These are phyloP conservation scores for Nyctalus aviator DNA, from an alignment of 2,797 vertebrate species.

Conservation along the genomic window DNA sequence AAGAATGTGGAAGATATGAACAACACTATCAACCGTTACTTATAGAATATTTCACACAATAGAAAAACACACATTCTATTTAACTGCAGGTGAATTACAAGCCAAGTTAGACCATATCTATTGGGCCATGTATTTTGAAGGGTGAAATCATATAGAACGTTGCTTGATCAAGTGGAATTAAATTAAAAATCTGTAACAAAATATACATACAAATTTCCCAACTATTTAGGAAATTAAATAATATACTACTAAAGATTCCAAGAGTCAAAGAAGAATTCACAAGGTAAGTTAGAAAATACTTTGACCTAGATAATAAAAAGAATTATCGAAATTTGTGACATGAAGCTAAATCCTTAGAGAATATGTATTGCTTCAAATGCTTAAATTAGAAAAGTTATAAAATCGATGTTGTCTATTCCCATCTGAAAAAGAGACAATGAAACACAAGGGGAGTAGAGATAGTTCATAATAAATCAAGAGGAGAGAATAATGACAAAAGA, in stretches of 20 bases:
- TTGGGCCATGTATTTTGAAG: neutral
- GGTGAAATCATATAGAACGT: neutral
- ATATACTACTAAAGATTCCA: neutral
- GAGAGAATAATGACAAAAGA: neutral
- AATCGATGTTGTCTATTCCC: neutral
- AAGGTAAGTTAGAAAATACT: neutral
- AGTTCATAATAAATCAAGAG: neutral
- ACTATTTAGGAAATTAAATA: slow-evolving; percentile 1
- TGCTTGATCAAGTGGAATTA: neutral
- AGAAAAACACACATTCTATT: neutral
- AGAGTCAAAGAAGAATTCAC: neutral
- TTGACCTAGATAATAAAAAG: neutral
- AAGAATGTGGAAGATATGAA: neutral
- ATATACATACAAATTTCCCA: neutral
- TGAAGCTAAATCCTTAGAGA: neutral
- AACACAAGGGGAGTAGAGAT: neutral
- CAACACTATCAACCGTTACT: neutral
- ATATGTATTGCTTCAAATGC: neutral
- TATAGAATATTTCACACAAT: neutral
- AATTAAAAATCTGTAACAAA: neutral
- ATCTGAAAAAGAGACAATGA: neutral
- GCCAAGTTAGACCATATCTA: neutral
- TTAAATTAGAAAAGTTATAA: neutral
- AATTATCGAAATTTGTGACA: neutral
- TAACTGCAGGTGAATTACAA: neutral